Percentiles rank a stretch among this genome's conserved stretches.
Evolutionary conservation across 2,113 vertebrate species (phyloP).

Genomic region (Pholis gunnellus): DNA sequence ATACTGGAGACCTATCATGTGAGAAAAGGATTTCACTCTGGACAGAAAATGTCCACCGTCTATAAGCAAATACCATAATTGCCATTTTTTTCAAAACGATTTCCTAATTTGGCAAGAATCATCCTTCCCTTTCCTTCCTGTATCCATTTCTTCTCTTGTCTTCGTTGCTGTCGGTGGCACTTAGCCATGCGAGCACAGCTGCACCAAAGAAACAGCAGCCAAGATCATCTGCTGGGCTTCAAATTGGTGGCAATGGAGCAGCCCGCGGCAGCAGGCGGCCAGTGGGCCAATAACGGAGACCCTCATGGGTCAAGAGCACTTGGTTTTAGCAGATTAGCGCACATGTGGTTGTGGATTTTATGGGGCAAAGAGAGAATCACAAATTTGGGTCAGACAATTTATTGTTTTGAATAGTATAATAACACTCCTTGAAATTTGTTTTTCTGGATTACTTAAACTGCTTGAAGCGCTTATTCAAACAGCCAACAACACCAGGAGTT

Average conservation of each 20-base stretch:
- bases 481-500: neutral
- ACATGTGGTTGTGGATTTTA: constrained; percentile 56
- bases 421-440: neutral
- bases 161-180: constrained; percentile 47
- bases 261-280: constrained; percentile 32
- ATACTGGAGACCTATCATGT: neutral
- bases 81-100: neutral
- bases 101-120: constrained; percentile 21
- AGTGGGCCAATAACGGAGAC: constrained; percentile 50
- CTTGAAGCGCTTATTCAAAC: constrained; percentile 28
- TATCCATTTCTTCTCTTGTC: constrained; percentile 39
- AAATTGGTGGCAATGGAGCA: constrained; percentile 48
- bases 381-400: constrained; percentile 40
- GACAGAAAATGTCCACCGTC: constrained; percentile 6
- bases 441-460: neutral
- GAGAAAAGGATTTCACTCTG: constrained; percentile 13
- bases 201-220: constrained; percentile 62
- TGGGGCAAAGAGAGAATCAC: constrained; percentile 20
- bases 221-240: constrained; percentile 64
- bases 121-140: constrained; percentile 45
- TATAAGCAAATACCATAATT: constrained; percentile 10
- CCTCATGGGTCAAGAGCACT: constrained; percentile 61
- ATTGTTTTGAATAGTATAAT: constrained; percentile 6
- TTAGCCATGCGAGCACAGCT: constrained; percentile 70
- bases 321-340: constrained; percentile 51